phyloP scores from a whole-genome alignment of 2,113 vertebrate genomes.

The Machaerirhynchus nigripectus region DNA sequence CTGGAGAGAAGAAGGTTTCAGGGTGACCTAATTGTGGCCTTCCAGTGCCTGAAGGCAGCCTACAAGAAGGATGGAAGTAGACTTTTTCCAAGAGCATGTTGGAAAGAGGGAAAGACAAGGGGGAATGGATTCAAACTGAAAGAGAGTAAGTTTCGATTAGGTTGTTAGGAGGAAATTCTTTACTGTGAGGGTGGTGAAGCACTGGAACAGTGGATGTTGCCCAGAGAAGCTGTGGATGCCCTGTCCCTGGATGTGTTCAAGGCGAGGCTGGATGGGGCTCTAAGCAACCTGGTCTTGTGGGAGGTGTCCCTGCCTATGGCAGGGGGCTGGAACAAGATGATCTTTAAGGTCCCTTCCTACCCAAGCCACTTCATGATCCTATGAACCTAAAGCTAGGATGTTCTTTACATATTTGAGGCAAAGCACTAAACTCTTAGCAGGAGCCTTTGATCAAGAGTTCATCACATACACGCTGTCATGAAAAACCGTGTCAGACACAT shows the following conservation, averaged over 20 bases:
- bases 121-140: neutral
- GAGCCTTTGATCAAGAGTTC: neutral
- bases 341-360: neutral
- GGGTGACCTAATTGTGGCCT: neutral
- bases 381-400: neutral
- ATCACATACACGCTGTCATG: accelerated
- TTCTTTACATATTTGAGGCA: neutral
- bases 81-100: neutral
- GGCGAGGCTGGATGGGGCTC: neutral
- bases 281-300: neutral
- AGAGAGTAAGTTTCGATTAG: neutral
- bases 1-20: neutral
- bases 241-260: neutral
- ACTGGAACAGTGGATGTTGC: neutral
- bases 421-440: neutral
- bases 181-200: neutral
- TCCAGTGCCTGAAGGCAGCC: neutral
- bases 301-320: neutral
- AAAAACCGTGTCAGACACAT: neutral
- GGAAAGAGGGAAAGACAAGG: neutral
- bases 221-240: neutral
- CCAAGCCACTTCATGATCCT: neutral
- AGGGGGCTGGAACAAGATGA: neutral
- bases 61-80: neutral
- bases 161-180: neutral